Percentiles rank a stretch among this genome's conserved stretches.
These are phyloP conservation scores for Halcyon chelicuti DNA, from an alignment of 2,797 vertebrate species.

Conservation along the genomic window DNA sequence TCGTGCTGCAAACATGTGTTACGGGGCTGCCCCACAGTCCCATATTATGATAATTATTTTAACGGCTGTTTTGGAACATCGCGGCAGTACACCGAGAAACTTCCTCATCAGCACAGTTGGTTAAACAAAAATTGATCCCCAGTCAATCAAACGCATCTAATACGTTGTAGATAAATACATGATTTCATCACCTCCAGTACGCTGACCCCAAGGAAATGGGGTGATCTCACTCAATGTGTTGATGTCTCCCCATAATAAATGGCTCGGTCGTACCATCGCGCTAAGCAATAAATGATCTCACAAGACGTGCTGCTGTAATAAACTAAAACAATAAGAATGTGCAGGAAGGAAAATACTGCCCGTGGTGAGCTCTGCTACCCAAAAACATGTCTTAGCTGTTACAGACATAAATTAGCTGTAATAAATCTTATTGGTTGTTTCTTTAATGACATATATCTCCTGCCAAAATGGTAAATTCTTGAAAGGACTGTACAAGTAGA, in stretches of 20 bases:
- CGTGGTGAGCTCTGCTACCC: slow-evolving; percentile 77
- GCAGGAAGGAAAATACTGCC: slow-evolving; percentile 87
- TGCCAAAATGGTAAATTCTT: slow-evolving; percentile 75
- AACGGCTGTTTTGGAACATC: slow-evolving; percentile 79
- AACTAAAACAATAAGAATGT: slow-evolving; percentile 88
- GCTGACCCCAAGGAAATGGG: slow-evolving; percentile 68
- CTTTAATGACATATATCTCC: slow-evolving; percentile 79
- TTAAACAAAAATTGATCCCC: slow-evolving; percentile 83
- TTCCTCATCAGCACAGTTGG: slow-evolving; percentile 72
- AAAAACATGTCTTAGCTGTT: slow-evolving; percentile 77
- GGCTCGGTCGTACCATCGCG: slow-evolving; percentile 83
- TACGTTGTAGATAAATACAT: slow-evolving; percentile 86
- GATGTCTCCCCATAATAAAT: slow-evolving; percentile 88
- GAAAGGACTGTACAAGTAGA: slow-evolving; percentile 61
- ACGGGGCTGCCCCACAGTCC: slow-evolving; percentile 71
- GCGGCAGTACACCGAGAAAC: slow-evolving; percentile 71
- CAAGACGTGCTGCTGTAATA: slow-evolving; percentile 87
- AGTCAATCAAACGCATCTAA: slow-evolving; percentile 79
- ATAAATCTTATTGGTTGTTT: slow-evolving; percentile 86
- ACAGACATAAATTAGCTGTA: slow-evolving; percentile 84
- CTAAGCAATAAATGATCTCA: slow-evolving; percentile 92
- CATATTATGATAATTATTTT: slow-evolving; percentile 78
- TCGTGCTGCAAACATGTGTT: slow-evolving; percentile 76
- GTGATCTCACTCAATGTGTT: slow-evolving; percentile 85
- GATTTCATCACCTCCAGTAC: slow-evolving; percentile 85